These are phyloP conservation scores for Virgularia gustaviana DNA, from an alignment of 92 coral and sea anemone species.

Conservation along the genomic window DNA sequence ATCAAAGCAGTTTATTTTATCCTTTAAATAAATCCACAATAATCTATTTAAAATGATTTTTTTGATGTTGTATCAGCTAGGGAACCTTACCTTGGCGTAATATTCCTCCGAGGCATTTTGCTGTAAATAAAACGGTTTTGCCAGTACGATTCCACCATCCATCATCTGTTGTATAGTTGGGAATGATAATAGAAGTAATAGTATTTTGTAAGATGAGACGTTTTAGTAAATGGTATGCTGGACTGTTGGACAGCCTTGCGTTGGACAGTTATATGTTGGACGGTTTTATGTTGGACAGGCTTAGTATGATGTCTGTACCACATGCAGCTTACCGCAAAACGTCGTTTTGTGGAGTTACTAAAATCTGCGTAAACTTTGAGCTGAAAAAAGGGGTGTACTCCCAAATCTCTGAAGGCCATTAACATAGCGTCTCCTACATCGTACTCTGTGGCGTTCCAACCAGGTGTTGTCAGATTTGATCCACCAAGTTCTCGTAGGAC, in stretches of 20 bases:
- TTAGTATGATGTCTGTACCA: not conserved
- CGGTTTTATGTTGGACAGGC: not conserved
- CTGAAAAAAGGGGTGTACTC: slow-evolving; percentile 20
- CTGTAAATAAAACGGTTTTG: slow-evolving; percentile 5
- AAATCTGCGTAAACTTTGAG: slow-evolving; percentile 11
- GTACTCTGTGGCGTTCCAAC: slow-evolving; percentile 32
- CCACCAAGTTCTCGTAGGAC: slow-evolving; percentile 15
- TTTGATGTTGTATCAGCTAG: not conserved
- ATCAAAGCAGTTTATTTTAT: too few species aligned
- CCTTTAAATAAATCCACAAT: too few species aligned
- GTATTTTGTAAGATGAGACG: not conserved
- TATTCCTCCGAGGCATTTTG: slow-evolving; percentile 19
- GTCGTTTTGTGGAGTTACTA: slow-evolving; percentile 6
- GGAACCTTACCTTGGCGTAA: slow-evolving; percentile 14
- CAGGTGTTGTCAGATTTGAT: slow-evolving; percentile 5
- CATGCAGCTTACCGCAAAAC: slow-evolving; percentile 26
- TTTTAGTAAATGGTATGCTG: too few species aligned
- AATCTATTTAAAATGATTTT: not conserved
- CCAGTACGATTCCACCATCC: slow-evolving; percentile 24
- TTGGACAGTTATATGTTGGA: too few species aligned
- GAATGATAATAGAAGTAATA: not conserved
- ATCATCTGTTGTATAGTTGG: not conserved
- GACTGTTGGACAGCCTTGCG: too few species aligned
- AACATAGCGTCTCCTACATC: slow-evolving; percentile 15
- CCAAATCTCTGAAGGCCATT: not conserved